Conservation (phyloP, 2,888 invertebrate genomes). For the Stratiomys singularior region DNA sequence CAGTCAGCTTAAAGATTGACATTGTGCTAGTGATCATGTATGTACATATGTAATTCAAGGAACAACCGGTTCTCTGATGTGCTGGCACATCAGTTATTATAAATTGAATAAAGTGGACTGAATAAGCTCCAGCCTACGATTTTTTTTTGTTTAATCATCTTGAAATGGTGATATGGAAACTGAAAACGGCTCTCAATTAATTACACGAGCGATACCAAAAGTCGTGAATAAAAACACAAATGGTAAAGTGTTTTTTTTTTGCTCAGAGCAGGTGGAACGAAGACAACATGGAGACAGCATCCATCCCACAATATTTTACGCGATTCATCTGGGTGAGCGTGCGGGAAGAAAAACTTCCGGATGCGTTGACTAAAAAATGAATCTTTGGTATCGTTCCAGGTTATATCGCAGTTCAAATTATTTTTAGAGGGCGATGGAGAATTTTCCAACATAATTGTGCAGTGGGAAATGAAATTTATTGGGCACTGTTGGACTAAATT, state of each 20-base stretch:
- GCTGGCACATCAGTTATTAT: neutral
- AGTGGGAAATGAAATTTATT: no score
- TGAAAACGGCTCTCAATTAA: constrained; percentile 1
- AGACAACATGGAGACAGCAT: neutral
- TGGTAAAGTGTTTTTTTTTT: neutral
- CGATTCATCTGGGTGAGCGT: neutral
- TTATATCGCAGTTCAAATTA: neutral
- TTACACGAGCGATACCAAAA: neutral
- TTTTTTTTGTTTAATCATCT: neutral
- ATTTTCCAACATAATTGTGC: no score
- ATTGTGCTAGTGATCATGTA: neutral
- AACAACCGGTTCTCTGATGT: neutral
- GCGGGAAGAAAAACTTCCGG: constrained; percentile 1
- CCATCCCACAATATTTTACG: no score
- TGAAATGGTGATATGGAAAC: neutral
- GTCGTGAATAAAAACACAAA: neutral
- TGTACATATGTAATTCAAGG: neutral
- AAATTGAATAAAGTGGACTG: neutral
- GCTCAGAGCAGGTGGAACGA: neutral
- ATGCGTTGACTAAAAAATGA: constrained; percentile 2
- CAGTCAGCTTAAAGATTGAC: neutral
- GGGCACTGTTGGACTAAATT: no score
- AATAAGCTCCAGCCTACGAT: constrained; percentile 1
- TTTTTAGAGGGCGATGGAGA: no score
- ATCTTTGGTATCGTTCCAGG: neutral